phyloP scores from a whole-genome alignment of 1,140 invertebrate species.

The Apis cerana region DNA sequence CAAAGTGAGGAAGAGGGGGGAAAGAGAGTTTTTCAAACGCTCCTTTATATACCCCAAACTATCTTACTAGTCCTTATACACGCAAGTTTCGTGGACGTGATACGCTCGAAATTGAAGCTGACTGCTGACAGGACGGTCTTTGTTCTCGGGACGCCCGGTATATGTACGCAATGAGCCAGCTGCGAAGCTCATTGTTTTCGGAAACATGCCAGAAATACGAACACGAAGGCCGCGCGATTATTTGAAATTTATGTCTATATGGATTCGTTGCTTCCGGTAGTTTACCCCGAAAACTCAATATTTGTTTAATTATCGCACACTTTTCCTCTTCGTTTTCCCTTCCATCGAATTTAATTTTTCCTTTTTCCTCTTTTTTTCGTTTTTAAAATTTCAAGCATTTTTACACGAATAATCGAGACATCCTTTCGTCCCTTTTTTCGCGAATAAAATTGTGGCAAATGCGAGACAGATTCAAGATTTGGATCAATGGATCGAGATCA shows the following conservation, averaged over 20 bases:
- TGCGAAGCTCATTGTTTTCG: slow-evolving; percentile 56
- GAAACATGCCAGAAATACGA: slow-evolving; percentile 46
- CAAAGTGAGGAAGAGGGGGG: too few relatives aligned
- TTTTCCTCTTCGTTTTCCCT: not conserved
- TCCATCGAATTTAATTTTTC: too few relatives aligned
- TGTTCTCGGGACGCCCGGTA: slow-evolving; percentile 53
- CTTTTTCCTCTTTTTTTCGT: not conserved
- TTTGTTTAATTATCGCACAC: slow-evolving; percentile 41
- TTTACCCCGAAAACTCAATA: slow-evolving; percentile 22
- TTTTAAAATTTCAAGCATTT: not conserved
- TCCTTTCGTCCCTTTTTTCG: too few relatives aligned
- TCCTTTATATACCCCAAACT: slow-evolving; percentile 30
- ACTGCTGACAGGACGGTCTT: slow-evolving; percentile 58
- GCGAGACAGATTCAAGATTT: too few relatives aligned
- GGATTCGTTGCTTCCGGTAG: slow-evolving; percentile 1
- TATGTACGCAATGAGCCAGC: slow-evolving; percentile 49
- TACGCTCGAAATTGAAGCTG: slow-evolving; percentile 60
- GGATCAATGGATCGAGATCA: too few relatives aligned
- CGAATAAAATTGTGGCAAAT: too few relatives aligned
- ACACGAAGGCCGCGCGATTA: slow-evolving; percentile 12
- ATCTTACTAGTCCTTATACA: slow-evolving; percentile 54
- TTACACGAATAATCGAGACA: not conserved
- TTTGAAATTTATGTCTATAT: slow-evolving; percentile 39
- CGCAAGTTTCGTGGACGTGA: slow-evolving; percentile 46
- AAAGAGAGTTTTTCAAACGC: not conserved